Conservation (phyloP, 2,888 invertebrate species). For the Operophtera brumata region DNA sequence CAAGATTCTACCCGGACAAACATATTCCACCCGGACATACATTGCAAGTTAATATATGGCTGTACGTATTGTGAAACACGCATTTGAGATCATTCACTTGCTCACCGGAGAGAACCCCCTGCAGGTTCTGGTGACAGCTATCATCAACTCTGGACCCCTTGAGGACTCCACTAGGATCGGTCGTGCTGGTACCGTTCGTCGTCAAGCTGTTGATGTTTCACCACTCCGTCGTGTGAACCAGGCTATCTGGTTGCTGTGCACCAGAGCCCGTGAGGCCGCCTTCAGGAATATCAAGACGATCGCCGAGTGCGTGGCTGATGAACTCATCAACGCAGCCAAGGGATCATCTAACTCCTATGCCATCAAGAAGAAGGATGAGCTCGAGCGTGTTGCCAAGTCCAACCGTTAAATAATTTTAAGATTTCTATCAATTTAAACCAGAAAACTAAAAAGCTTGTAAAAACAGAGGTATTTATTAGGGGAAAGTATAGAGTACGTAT, state of each 20-base stretch:
- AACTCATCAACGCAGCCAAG: conserved; percentile 99
- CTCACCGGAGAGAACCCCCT: conserved; percentile 93
- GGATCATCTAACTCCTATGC: conserved; percentile 99
- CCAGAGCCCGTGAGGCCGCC: conserved; percentile 99
- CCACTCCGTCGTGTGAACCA: conserved; percentile 99
- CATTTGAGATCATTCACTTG: conserved; percentile 99
- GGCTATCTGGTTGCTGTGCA: conserved; percentile 99
- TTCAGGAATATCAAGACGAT: conserved; percentile 99
- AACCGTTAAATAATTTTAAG: conserved; percentile 92
- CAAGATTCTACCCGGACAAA: too few relatives aligned
- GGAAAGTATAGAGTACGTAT: too few relatives aligned
- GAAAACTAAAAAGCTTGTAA: too few relatives aligned
- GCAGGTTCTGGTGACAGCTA: conserved; percentile 96
- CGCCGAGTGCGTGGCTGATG: conserved; percentile 99
- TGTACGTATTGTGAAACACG: conserved; percentile 98
- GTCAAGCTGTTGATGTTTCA: conserved; percentile 99
- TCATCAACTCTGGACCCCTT: conserved; percentile 99
- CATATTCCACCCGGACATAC: too few relatives aligned
- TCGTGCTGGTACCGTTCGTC: conserved; percentile 99
- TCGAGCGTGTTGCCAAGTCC: conserved; percentile 99
- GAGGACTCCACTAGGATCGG: conserved; percentile 99
- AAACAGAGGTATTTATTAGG: too few relatives aligned
- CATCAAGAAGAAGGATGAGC: conserved; percentile 99
- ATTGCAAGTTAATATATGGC: too few relatives aligned
- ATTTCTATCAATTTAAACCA: conserved; percentile 43